Evolutionary conservation across 2,797 vertebrate species (phyloP).

Genomic region (Peromyscus nudipes): DNA sequence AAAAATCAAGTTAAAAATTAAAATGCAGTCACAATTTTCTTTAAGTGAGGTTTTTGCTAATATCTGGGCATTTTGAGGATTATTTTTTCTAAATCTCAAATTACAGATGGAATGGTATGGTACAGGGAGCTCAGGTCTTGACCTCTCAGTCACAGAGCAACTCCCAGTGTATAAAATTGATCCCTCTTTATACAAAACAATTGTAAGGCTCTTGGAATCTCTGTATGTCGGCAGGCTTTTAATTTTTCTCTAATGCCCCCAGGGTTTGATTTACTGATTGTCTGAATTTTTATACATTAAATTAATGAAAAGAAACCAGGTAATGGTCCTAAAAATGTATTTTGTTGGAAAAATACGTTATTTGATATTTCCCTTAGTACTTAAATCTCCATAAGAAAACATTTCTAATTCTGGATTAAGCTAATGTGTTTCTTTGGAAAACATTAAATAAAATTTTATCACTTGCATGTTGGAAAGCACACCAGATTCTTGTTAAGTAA

Average conservation of each 20-base stretch:
- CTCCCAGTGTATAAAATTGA: not conserved
- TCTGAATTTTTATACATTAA: not conserved
- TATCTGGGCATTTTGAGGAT: not conserved
- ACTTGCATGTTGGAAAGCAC: not conserved
- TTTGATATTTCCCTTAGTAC: not conserved
- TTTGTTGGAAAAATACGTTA: not conserved
- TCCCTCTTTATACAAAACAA: not conserved
- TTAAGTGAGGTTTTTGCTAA: not conserved
- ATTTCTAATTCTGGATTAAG: not conserved
- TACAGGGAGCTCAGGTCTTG: not conserved
- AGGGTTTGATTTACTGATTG: fast-evolving
- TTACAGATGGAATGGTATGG: not conserved
- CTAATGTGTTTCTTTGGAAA: not conserved
- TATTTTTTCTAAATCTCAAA: not conserved
- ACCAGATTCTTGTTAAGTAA: not conserved
- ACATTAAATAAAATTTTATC: not conserved
- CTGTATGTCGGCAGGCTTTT: not conserved
- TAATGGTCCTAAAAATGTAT: not conserved
- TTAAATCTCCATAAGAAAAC: not conserved
- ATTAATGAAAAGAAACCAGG: not conserved
- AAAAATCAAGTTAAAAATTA: not conserved
- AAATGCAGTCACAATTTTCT: not conserved
- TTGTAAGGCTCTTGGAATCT: not conserved
- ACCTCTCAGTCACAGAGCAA: not conserved
- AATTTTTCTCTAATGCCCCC: not conserved